phyloP scores from a whole-genome alignment of 1,140 invertebrate species.

The Doryteuthis pealeii region DNA sequence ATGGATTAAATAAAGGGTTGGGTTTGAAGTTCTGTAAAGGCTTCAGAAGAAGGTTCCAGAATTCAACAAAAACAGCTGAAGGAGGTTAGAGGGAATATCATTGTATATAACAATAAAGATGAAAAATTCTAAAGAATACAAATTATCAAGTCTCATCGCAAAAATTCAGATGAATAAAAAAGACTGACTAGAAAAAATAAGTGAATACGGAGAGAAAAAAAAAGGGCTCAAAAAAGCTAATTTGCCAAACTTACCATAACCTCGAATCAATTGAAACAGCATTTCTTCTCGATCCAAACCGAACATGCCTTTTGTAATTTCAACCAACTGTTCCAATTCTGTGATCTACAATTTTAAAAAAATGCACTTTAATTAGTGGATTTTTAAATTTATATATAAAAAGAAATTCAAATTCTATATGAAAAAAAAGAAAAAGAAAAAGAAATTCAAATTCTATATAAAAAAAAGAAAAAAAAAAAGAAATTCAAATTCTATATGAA shows the following conservation, averaged over 20 bases:
- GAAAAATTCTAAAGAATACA: too few species aligned
- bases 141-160: constrained; percentile 37
- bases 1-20: too few species aligned
- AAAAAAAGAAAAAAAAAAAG: too few species aligned
- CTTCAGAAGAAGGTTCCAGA: too few species aligned
- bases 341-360: constrained; percentile 59
- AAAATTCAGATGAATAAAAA: background rate
- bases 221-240: background rate
- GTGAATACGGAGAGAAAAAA: too few species aligned
- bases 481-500: too few species aligned
- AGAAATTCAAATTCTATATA: background rate
- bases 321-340: constrained; percentile 72
- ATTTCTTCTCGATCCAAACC: constrained; percentile 75
- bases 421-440: background rate
- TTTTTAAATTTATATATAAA: background rate
- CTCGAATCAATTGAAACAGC: constrained; percentile 72
- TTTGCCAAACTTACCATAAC: constrained; percentile 58
- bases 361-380: background rate
- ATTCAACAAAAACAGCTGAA: too few species aligned
- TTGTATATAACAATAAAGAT: too few species aligned
- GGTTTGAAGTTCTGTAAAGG: too few species aligned
- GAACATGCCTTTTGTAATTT: constrained; percentile 74
- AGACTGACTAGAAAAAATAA: constrained; percentile 10
- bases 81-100: too few species aligned
- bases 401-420: too few species aligned